Evolutionary conservation across 2,888 invertebrate genomes (phyloP).

Genomic region (Plagiodera versicolora): DNA sequence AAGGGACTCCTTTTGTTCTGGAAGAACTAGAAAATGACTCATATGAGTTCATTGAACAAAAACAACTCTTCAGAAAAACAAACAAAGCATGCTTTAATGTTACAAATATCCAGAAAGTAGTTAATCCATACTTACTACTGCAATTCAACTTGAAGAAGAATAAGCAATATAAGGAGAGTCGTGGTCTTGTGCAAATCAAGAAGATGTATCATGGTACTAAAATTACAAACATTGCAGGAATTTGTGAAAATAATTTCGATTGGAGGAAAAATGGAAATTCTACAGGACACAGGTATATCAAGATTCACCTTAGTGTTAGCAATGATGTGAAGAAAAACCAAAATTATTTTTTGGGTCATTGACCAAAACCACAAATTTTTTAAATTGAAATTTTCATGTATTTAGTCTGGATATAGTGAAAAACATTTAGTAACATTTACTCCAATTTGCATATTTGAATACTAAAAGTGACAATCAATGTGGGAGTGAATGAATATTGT

Average conservation of each 20-base stretch:
- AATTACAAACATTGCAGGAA: conserved; percentile 30
- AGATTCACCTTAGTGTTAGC: no score
- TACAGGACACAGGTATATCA: conserved; percentile 5
- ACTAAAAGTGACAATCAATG: no score
- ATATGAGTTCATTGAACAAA: background rate
- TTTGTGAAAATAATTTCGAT: conserved; percentile 43
- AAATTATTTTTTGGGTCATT: no score
- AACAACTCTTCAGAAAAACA: background rate
- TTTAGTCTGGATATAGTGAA: no score
- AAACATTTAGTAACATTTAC: no score
- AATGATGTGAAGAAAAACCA: no score
- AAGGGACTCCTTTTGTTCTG: background rate
- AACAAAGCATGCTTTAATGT: conserved; percentile 1
- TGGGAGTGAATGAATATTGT: no score
- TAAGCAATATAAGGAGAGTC: background rate
- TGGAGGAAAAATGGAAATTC: conserved; percentile 39
- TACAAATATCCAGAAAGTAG: conserved; percentile 5
- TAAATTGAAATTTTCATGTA: no score
- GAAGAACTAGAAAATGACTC: background rate
- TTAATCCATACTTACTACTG: conserved; percentile 13
- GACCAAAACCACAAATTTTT: no score
- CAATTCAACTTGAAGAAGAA: conserved; percentile 14
- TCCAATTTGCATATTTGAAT: no score
- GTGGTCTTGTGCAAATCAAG: conserved; percentile 1
- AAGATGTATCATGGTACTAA: conserved; percentile 44